These are phyloP conservation scores for Tetramorium alpestre DNA, from an alignment of 1,140 invertebrate genomes.

Conservation along the genomic window DNA sequence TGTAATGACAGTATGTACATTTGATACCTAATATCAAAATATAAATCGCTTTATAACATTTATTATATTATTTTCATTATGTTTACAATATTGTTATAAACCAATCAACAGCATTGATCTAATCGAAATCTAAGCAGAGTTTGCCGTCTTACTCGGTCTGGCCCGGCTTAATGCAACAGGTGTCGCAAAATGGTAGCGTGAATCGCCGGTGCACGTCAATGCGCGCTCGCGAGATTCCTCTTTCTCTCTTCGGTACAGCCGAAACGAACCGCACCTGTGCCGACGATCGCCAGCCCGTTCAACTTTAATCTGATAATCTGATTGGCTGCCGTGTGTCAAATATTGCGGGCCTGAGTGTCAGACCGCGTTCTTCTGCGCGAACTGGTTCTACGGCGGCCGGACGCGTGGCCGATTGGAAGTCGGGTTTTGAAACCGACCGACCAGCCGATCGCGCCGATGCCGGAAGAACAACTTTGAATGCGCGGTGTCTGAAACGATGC, in stretches of 20 bases:
- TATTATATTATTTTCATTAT: too few relatives aligned
- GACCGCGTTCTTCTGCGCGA: conserved; percentile 74
- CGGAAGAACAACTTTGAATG: conserved; percentile 49
- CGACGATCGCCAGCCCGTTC: conserved; percentile 72
- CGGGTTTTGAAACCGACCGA: conserved; percentile 55
- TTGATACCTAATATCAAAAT: neutral
- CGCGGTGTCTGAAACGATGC: conserved; percentile 2
- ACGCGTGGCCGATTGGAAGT: conserved; percentile 71
- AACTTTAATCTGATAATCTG: conserved; percentile 84
- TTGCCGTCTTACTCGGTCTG: neutral
- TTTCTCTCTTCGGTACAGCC: conserved; percentile 3
- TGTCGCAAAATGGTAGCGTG: conserved; percentile 43
- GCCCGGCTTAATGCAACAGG: conserved; percentile 35
- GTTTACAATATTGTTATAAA: neutral
- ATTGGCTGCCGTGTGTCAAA: conserved; percentile 83
- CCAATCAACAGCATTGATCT: conserved; percentile 8
- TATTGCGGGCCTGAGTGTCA: conserved; percentile 80
- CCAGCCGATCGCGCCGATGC: conserved; percentile 56
- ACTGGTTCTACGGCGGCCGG: conserved; percentile 71
- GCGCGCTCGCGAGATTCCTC: conserved; percentile 28
- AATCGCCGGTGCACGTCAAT: conserved; percentile 1
- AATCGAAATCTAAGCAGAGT: neutral
- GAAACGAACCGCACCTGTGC: conserved; percentile 68
- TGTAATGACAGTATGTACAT: neutral
- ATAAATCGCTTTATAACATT: neutral